Percentiles rank a stretch among this genome's conserved stretches.
Evolutionary conservation across 2,797 vertebrate genomes (phyloP).

Genomic region (Chiloscyllium punctatum): DNA sequence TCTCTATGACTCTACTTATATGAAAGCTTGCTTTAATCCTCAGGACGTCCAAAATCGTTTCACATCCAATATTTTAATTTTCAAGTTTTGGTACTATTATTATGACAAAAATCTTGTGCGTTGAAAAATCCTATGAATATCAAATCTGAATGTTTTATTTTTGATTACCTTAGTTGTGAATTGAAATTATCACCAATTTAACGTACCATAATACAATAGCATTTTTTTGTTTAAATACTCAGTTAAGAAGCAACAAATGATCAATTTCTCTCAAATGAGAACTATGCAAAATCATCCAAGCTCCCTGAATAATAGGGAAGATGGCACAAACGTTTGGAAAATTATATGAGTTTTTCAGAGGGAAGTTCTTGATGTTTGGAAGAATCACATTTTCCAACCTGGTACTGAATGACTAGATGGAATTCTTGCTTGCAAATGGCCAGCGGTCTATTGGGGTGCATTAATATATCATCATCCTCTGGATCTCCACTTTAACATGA

Average conservation of each 20-base stretch:
- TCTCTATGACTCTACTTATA: not conserved
- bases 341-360: too few species aligned
- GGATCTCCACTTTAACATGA: too few species aligned
- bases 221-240: not conserved
- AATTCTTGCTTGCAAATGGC: too few species aligned
- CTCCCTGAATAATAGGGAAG: too few species aligned
- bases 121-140: not conserved
- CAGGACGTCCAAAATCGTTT: not conserved
- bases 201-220: not conserved
- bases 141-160: not conserved
- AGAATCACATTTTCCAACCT: too few species aligned
- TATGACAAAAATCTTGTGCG: not conserved
- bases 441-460: too few species aligned
- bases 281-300: too few species aligned
- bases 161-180: not conserved
- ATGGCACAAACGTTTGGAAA: too few species aligned
- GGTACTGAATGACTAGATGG: too few species aligned
- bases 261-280: not conserved
- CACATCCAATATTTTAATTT: not conserved
- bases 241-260: not conserved
- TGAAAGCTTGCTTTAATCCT: not conserved
- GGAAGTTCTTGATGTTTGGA: too few species aligned
- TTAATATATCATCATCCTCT: too few species aligned
- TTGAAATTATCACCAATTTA: not conserved
- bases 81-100: not conserved